These are phyloP conservation scores for Campylorhamphus procurvoides DNA, from an alignment of 2,113 vertebrate genomes.

Conservation along the genomic window DNA sequence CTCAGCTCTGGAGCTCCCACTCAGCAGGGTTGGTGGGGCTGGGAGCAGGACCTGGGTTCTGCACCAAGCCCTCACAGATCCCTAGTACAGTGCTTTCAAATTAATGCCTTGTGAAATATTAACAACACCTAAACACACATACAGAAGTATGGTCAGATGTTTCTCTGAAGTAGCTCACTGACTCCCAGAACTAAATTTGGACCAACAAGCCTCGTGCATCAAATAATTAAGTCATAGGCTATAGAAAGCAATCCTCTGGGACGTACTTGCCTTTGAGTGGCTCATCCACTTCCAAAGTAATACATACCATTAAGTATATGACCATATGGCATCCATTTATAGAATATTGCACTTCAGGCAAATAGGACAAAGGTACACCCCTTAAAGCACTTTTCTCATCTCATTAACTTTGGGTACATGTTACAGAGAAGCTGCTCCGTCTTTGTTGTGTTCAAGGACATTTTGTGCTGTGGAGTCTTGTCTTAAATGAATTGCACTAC, in stretches of 20 bases:
- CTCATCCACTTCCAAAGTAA: slow-evolving; percentile 49
- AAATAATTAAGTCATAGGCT: slow-evolving; percentile 50
- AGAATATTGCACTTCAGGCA: slow-evolving; percentile 40
- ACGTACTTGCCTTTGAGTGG: slow-evolving; percentile 29
- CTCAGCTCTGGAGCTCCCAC: neutral
- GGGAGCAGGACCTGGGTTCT: neutral
- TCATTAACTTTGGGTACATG: slow-evolving; percentile 45
- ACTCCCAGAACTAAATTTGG: slow-evolving; percentile 27
- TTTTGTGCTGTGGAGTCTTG: neutral
- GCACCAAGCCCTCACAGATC: neutral
- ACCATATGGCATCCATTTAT: slow-evolving; percentile 67
- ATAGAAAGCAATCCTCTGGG: slow-evolving; percentile 54
- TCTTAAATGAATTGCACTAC: slow-evolving; percentile 13
- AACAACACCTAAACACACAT: neutral
- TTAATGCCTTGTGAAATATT: neutral
- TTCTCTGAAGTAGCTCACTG: neutral
- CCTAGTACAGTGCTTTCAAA: neutral
- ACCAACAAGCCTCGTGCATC: slow-evolving; percentile 12
- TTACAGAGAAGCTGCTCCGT: neutral
- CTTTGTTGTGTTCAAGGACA: slow-evolving; percentile 32
- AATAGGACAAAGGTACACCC: slow-evolving; percentile 16
- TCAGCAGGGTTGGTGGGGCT: fast-evolving
- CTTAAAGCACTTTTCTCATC: slow-evolving; percentile 9
- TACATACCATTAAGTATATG: slow-evolving; percentile 25
- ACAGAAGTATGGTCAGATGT: neutral